Percentiles rank a stretch among this genome's conserved stretches.
Conservation (phyloP, 2,113 vertebrate genomes). For the Donacobius atricapilla region DNA sequence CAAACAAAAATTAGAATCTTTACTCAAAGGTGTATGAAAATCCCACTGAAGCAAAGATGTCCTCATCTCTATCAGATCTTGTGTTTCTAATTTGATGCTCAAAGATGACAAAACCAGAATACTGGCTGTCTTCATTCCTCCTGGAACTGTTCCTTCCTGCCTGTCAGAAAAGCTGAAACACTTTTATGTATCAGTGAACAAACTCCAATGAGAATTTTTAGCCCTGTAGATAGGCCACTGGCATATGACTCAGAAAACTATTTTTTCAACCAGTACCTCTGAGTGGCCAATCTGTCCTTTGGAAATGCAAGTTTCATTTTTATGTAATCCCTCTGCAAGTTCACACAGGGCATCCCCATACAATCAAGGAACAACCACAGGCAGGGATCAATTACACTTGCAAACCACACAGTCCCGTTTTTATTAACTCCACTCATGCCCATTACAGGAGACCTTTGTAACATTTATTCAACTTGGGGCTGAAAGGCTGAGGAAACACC, state of each 20-base stretch:
- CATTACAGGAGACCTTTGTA: neutral
- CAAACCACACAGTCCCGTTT: neutral
- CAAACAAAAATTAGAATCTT: neutral
- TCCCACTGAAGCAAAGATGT: neutral
- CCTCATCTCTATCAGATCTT: neutral
- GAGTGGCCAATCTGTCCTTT: neutral
- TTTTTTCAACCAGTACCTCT: conserved; percentile 15
- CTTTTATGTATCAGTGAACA: neutral
- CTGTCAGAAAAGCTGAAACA: conserved; percentile 14
- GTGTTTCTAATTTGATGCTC: neutral
- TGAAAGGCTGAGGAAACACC: neutral
- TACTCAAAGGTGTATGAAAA: neutral
- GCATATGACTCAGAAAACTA: conserved; percentile 29
- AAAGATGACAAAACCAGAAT: neutral
- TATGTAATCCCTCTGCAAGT: neutral
- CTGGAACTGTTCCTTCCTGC: neutral
- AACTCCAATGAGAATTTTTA: conserved; percentile 33
- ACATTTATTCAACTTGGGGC: neutral
- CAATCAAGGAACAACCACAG: neutral
- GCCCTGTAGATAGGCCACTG: neutral
- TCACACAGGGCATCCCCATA: neutral
- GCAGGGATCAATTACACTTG: neutral
- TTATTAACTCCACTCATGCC: neutral
- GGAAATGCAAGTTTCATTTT: neutral
- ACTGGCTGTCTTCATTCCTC: neutral